Percentiles rank a stretch among this genome's conserved stretches.
These are phyloP conservation scores for Pangasianodon hypophthalmus DNA, from an alignment of 2,113 vertebrate species.

Conservation along the genomic window DNA sequence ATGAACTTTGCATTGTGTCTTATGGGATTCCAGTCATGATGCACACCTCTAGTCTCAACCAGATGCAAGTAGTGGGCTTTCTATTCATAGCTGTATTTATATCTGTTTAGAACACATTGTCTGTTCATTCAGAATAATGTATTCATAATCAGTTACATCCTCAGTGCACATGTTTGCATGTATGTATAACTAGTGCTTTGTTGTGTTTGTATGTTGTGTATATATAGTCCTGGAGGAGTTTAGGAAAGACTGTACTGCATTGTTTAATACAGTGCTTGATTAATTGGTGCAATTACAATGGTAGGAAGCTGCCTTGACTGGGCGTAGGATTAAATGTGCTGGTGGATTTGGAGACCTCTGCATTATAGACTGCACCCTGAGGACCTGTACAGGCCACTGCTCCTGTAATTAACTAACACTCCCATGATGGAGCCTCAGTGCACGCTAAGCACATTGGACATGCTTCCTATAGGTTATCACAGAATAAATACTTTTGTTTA, in stretches of 20 bases:
- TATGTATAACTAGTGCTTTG: not conserved
- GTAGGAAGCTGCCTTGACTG: conserved; percentile 31
- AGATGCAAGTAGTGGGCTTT: not conserved
- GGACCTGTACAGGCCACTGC: conserved; percentile 37
- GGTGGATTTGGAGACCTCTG: conserved; percentile 40
- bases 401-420: conserved; percentile 47
- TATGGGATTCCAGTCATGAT: not conserved
- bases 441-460: conserved; percentile 11
- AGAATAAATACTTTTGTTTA: not conserved
- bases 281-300: conserved; percentile 48
- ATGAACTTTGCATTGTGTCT: not conserved
- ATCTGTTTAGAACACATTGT: not conserved
- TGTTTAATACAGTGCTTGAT: conserved; percentile 42
- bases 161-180: not conserved
- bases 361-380: conserved; percentile 37
- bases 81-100: not conserved
- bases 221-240: not conserved
- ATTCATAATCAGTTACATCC: not conserved
- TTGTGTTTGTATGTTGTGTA: not conserved
- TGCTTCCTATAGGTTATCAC: not conserved
- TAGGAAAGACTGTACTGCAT: not conserved
- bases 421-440: not conserved
- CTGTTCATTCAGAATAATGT: not conserved
- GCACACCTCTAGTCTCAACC: not conserved
- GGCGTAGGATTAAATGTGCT: conserved; percentile 33